Conservation (phyloP, 2,113 vertebrate species). For the Mustela lutreola region DNA sequence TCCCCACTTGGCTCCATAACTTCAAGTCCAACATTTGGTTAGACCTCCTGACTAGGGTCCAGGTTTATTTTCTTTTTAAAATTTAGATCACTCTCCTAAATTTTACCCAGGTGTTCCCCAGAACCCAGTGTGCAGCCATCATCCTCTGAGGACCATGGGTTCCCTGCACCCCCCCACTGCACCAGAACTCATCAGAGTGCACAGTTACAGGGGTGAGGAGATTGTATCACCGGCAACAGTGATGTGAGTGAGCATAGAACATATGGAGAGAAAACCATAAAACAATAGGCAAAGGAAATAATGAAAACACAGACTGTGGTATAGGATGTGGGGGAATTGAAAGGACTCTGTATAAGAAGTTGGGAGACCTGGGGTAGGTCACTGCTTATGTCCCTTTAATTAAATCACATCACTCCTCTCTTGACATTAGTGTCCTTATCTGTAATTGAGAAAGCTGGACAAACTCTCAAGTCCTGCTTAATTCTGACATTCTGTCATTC, state of each 20-base stretch:
- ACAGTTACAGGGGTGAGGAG: not conserved
- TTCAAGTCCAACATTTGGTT: not conserved
- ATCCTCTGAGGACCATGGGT: no score
- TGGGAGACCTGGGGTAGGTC: not conserved
- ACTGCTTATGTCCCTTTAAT: not conserved
- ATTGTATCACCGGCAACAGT: no score
- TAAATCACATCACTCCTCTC: not conserved
- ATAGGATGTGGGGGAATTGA: not conserved
- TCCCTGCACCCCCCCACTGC: accelerated
- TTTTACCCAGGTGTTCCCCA: not conserved
- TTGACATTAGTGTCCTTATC: not conserved
- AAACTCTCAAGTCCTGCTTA: not conserved
- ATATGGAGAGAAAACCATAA: not conserved
- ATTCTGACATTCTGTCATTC: constrained; percentile 24
- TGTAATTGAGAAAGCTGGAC: not conserved
- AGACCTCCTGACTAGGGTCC: not conserved
- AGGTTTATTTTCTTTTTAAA: not conserved
- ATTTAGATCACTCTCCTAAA: not conserved
- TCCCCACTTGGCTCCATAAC: not conserved
- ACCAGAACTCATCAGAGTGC: not conserved
- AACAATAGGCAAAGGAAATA: not conserved
- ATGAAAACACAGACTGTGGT: no score
- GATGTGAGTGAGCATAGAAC: not conserved
- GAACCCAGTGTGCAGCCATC: not conserved
- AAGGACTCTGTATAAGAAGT: not conserved